Base-by-base conservation (phyloP, 2,888 invertebrate genomes). In the Tricholauxania praeusta region DNA sequence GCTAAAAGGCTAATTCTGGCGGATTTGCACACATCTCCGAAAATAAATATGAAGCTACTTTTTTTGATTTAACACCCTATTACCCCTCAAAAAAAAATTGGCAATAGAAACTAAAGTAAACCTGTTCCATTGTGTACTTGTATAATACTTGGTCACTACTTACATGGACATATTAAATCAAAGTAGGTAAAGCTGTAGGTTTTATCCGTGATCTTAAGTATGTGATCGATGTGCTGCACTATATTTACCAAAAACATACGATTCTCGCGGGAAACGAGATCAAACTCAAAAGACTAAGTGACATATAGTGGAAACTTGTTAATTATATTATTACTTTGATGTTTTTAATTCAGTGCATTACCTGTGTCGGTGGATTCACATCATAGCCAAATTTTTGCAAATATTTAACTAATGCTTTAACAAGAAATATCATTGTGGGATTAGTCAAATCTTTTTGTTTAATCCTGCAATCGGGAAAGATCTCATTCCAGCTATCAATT, bases 131-230 rank as follows among this genome's bases (percentile, higher is more conserved):
- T 1, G 3, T 22, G 22, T 22, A 22, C 22, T 3, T 28, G 5
- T 49, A 8, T 47, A 5, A 19, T 12, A 10, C 12, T 17, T 12
- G 12, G n/a, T 55, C 55, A 17, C 55, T 5, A 39, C 81, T 79
- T 77, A 86, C 86, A 80, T 71, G 86, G 86, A 48, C 80, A 79
- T 32, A 82, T 77, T 3, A 86, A 75, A 51, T 86, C 86, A 48
- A 80, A 79, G 59, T 82, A 84, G 2, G 78, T 78, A 57, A 84
- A 86, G 0, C 79, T 78, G 72, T 82, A 83, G 5, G 78, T 76
- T 15, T 85, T 85, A 74, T 84, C 84, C 0, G 82, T 82, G 17
- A 85, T 81, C 71, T 83, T 84, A 32, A 86, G 55, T n/a, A 86
- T 84, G 51, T 80, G 79, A 67, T 86, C 83, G 7, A 84, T 82